Percentiles rank a stretch among this genome's conserved stretches.
phyloP scores from a whole-genome alignment of 2,113 vertebrate genomes.

The Dicrurus megarhynchus region DNA sequence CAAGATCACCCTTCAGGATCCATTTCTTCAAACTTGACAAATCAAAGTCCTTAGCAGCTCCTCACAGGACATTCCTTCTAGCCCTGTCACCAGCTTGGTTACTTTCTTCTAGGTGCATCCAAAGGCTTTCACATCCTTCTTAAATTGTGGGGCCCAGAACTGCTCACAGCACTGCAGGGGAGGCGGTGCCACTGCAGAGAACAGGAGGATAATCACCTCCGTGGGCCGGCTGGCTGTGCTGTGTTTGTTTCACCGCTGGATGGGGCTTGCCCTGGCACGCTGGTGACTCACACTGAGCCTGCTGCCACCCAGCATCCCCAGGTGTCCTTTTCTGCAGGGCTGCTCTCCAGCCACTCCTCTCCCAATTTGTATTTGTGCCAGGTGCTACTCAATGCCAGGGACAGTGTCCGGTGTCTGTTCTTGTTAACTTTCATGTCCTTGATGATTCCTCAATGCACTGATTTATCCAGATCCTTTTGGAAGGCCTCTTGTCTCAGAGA shows the following conservation, averaged over 20 bases:
- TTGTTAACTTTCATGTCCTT: neutral
- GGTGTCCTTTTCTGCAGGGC: neutral
- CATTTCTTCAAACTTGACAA: neutral
- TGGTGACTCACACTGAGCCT: neutral
- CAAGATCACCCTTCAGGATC: neutral
- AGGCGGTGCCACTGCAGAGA: accelerated
- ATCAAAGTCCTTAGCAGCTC: neutral
- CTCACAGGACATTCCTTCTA: neutral
- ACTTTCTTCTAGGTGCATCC: neutral
- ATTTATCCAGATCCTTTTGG: neutral
- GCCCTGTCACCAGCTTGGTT: neutral
- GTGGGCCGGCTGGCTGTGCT: accelerated
- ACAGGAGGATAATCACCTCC: accelerated
- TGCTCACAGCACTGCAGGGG: neutral
- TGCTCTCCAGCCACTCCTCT: neutral
- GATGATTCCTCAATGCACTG: neutral
- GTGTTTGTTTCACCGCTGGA: neutral
- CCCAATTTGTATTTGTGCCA: neutral
- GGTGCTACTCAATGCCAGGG: neutral
- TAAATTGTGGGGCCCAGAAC: neutral
- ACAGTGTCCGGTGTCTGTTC: neutral
- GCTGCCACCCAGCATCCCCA: neutral
- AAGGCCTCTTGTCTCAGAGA: neutral
- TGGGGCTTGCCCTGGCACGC: neutral
- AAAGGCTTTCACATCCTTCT: neutral